Percentiles rank a stretch among this genome's conserved stretches.
Evolutionary conservation across 1,140 invertebrate genomes (phyloP).

Genomic region (Cephus cinctus): DNA sequence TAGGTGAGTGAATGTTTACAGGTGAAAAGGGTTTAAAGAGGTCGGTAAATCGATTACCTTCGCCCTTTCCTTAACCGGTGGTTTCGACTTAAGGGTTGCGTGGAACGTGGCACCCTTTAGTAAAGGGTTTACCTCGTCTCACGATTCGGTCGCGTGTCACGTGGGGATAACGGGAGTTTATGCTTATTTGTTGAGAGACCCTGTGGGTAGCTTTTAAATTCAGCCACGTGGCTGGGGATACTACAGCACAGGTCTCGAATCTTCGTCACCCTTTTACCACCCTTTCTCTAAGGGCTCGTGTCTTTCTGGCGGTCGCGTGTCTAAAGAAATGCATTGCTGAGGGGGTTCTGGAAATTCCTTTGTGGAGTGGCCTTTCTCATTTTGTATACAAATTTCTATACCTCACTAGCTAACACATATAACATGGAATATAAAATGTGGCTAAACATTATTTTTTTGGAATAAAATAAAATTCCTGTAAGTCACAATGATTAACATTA

Average conservation of each 20-base stretch:
- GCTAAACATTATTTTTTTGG: no score
- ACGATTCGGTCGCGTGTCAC: constrained; percentile 40
- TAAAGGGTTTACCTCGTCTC: constrained; percentile 35
- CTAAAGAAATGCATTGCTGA: no score
- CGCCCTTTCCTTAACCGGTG: constrained; percentile 41
- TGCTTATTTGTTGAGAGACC: constrained; percentile 47
- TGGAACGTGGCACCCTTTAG: constrained; percentile 23
- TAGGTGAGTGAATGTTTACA: no score
- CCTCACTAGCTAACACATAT: no score
- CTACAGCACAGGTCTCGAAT: no score
- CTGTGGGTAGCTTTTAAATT: constrained; percentile 35
- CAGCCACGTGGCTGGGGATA: constrained; percentile 29
- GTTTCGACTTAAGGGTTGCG: constrained; percentile 30
- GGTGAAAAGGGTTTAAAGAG: constrained; percentile 7
- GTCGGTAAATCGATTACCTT: constrained; percentile 43
- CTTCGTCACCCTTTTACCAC: constrained; percentile 16
- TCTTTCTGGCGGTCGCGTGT: constrained; percentile 30
- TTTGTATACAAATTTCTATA: no score
- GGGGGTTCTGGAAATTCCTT: no score
- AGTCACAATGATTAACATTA: no score
- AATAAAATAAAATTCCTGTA: no score
- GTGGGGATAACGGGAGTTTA: constrained; percentile 27
- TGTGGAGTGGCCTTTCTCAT: no score
- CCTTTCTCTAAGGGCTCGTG: constrained; percentile 25
- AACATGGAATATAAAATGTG: no score